Percentiles rank a stretch among this genome's conserved stretches.
These are phyloP conservation scores for Phrixothrix hirtus DNA, from an alignment of 2,888 invertebrate genomes.

Conservation along the genomic window DNA sequence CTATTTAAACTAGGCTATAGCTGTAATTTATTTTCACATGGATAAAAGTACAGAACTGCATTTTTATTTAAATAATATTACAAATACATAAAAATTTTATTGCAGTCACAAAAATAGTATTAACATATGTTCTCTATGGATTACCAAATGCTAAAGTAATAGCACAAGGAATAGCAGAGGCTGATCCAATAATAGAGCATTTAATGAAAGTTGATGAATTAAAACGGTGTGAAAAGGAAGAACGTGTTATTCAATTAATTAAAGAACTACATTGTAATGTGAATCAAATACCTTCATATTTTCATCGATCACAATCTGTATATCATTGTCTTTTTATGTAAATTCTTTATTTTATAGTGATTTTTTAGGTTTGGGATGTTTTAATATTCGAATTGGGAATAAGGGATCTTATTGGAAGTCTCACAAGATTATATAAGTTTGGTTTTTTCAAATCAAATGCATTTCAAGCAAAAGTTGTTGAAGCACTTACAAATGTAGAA, in stretches of 20 bases:
- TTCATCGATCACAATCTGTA: conserved; percentile 67
- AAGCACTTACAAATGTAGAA: conserved; percentile 59
- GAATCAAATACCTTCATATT: conserved; percentile 70
- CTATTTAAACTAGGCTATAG: no score
- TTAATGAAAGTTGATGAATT: conserved; percentile 59
- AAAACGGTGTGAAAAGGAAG: conserved; percentile 55
- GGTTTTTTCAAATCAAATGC: conserved; percentile 62
- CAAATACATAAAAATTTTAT: no score
- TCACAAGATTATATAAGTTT: conserved; percentile 67
- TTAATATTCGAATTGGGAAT: conserved; percentile 62
- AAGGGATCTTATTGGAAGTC: conserved; percentile 58
- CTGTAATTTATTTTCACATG: no score
- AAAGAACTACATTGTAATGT: conserved; percentile 61
- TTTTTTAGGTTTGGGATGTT: conserved; percentile 65
- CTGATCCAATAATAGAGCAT: conserved; percentile 55
- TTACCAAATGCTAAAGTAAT: conserved; percentile 58
- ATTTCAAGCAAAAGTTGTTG: conserved; percentile 60
- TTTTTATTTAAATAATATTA: no score
- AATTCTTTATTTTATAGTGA: no score
- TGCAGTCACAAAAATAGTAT: conserved; percentile 45
- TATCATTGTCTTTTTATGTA: no score
- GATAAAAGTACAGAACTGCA: no score
- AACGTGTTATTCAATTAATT: conserved; percentile 59
- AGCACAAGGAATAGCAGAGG: conserved; percentile 50
- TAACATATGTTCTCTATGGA: conserved; percentile 61